phyloP scores from a whole-genome alignment of 2,113 vertebrate species.

The Limanda limanda region DNA sequence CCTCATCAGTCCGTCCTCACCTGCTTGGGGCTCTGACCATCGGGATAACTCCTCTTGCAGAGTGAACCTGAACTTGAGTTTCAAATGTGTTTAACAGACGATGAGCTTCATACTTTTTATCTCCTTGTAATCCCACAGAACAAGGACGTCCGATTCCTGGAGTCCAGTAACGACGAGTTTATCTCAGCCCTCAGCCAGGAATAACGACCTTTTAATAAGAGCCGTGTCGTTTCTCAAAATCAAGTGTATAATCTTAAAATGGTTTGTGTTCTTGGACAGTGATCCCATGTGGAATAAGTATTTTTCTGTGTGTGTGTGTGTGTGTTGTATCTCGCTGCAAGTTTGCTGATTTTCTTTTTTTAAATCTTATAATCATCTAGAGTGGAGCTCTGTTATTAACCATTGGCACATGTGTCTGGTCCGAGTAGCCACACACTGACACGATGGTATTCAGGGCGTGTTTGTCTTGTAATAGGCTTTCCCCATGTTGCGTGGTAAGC shows the following conservation, averaged over 20 bases:
- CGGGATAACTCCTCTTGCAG: constrained; percentile 6
- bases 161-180: constrained; percentile 18
- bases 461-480: constrained; percentile 29
- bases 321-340: background rate
- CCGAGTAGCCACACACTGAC: constrained; percentile 35
- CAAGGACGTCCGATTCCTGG: constrained; percentile 28
- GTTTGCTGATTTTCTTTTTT: constrained; percentile 26
- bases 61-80: constrained; percentile 18
- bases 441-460: constrained; percentile 49
- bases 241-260: too few relatives aligned
- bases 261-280: too few relatives aligned
- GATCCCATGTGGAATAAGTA: too few relatives aligned
- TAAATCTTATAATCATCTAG: constrained; percentile 42
- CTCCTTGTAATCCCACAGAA: constrained; percentile 38
- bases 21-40: background rate
- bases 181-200: constrained; percentile 25
- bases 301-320: too few relatives aligned
- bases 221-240: too few relatives aligned
- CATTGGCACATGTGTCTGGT: constrained; percentile 42
- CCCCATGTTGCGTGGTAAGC: constrained; percentile 16
- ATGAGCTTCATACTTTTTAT: constrained; percentile 14
- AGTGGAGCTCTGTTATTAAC: constrained; percentile 56
- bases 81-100: constrained; percentile 37
- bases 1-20: constrained; percentile 26
- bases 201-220: constrained; percentile 3